These are phyloP conservation scores for Dipodomys merriami DNA, from an alignment of 2,113 vertebrate species.

Conservation along the genomic window DNA sequence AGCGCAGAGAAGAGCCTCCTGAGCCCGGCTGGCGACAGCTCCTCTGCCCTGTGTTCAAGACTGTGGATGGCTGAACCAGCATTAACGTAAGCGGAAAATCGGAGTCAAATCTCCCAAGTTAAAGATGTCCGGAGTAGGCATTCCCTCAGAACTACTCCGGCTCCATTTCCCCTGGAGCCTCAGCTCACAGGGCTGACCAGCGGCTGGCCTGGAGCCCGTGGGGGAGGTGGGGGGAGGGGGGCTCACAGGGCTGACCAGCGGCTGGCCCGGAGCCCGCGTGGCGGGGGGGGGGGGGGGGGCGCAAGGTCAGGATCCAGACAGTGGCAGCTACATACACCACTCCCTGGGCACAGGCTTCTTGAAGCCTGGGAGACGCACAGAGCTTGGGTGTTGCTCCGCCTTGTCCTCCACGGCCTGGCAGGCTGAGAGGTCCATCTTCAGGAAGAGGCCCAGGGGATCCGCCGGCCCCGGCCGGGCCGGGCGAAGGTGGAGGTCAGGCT, in stretches of 20 bases:
- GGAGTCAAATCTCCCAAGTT: background rate
- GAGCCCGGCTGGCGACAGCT: background rate
- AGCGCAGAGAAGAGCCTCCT: background rate
- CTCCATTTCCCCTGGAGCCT: background rate
- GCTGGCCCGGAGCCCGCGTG: background rate
- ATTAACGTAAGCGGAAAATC: background rate
- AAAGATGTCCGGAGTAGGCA: background rate
- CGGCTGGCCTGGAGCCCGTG: background rate
- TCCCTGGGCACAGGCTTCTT: background rate
- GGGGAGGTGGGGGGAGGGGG: background rate
- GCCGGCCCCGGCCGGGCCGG: too few relatives aligned
- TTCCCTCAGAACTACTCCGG: background rate
- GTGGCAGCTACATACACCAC: too few relatives aligned
- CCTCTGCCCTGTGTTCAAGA: background rate
- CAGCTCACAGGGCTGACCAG: background rate
- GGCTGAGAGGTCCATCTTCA: background rate
- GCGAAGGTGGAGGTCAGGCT: too few relatives aligned
- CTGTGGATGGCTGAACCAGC: background rate
- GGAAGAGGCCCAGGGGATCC: background rate
- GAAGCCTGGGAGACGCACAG: background rate
- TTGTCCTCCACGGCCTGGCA: background rate
- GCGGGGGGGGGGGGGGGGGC: too few relatives aligned
- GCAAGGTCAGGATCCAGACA: background rate
- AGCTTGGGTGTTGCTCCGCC: background rate
- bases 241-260: background rate